These are phyloP conservation scores for Heliconius himera DNA, from an alignment of 1,140 invertebrate species.

Conservation along the genomic window DNA sequence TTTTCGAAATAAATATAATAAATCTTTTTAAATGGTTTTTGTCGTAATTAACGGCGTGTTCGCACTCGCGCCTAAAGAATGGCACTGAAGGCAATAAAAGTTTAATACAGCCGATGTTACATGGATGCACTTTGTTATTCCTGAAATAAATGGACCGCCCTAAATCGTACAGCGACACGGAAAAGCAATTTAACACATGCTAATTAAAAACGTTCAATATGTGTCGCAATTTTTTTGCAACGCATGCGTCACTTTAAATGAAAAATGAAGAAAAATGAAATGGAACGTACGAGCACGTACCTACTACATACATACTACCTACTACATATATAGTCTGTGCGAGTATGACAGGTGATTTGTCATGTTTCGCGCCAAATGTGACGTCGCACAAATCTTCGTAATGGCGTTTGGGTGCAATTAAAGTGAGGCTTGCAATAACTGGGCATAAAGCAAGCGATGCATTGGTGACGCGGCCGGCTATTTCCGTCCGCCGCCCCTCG, in stretches of 20 bases:
- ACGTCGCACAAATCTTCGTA: constrained; percentile 72
- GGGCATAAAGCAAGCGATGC: constrained; percentile 68
- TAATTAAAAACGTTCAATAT: constrained; percentile 55
- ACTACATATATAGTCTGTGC: constrained; percentile 29
- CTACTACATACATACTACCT: not conserved
- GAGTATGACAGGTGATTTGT: constrained; percentile 52
- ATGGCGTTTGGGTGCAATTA: constrained; percentile 72
- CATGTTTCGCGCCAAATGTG: constrained; percentile 69
- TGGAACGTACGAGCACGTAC: constrained; percentile 1
- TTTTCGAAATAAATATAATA: constrained; percentile 56
- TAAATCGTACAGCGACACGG: constrained; percentile 56
- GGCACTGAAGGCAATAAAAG: constrained; percentile 68
- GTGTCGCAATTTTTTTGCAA: constrained; percentile 25
- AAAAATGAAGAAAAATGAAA: constrained; percentile 1
- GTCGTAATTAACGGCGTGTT: constrained; percentile 70
- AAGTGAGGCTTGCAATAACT: constrained; percentile 69
- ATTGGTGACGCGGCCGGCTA: constrained; percentile 73
- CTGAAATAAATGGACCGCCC: constrained; percentile 58
- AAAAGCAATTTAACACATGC: constrained; percentile 60
- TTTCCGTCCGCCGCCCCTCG: constrained; percentile 71
- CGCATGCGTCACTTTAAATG: not conserved
- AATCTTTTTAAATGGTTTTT: constrained; percentile 70
- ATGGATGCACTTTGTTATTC: constrained; percentile 65
- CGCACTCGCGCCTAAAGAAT: constrained; percentile 63
- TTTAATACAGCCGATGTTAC: constrained; percentile 66